Evolutionary conservation across 2,888 invertebrate genomes (phyloP).

Genomic region (Parapristionchus giblindavisi): DNA sequence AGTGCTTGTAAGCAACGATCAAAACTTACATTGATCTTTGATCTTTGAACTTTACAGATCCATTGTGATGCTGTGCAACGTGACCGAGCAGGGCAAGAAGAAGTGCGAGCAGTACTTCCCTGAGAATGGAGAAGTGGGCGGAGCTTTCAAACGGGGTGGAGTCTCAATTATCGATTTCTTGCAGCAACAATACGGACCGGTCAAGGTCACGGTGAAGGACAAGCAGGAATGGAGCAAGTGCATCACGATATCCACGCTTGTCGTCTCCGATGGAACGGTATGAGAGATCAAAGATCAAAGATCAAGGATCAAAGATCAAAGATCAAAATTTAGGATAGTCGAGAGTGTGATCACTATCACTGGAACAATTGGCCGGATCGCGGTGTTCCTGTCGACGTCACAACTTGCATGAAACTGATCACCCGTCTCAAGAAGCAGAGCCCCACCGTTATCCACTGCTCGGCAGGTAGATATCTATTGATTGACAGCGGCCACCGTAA

Average conservation of each 20-base stretch:
- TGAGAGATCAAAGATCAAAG: too few species aligned
- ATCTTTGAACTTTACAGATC: not conserved
- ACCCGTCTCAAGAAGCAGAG: not conserved
- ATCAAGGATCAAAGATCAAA: too few species aligned
- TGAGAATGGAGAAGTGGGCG: conserved; percentile 34
- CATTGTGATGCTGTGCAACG: conserved; percentile 58
- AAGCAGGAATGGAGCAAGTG: not conserved
- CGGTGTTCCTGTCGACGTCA: conserved; percentile 49
- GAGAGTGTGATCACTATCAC: conserved; percentile 53
- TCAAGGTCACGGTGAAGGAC: conserved; percentile 5
- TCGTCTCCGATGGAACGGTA: conserved; percentile 23
- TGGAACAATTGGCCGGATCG: conserved; percentile 64
- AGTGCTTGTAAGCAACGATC: conserved; percentile 42
- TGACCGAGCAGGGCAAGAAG: conserved; percentile 55
- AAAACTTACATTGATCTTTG: not conserved
- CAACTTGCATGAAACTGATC: conserved; percentile 14
- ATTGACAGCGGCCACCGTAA: not conserved
- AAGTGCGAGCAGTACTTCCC: conserved; percentile 65
- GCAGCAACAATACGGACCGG: conserved; percentile 3
- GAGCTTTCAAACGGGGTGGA: too few species aligned
- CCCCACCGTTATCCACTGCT: conserved; percentile 59
- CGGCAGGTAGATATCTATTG: conserved; percentile 44
- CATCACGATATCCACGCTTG: conserved; percentile 14
- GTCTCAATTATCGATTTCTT: too few species aligned
- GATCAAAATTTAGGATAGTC: conserved; percentile 39